Evolutionary conservation across 2,113 vertebrate species (phyloP).

Genomic region (Tragelaphus scriptus): DNA sequence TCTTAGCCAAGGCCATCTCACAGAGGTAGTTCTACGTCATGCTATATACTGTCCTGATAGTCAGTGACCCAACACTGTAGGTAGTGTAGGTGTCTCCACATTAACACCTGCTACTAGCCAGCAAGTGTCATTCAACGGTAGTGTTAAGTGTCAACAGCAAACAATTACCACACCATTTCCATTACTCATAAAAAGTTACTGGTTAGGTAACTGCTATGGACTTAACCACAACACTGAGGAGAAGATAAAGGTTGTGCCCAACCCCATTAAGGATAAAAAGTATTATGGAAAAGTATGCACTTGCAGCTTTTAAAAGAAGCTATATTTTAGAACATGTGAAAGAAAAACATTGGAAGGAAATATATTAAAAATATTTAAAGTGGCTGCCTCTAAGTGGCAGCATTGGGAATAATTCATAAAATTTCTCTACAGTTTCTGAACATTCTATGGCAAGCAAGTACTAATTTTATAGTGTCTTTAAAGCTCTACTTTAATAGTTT

Average conservation of each 20-base stretch:
- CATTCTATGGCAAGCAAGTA: background rate
- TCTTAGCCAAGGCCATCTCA: background rate
- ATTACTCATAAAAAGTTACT: background rate
- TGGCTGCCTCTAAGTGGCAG: background rate
- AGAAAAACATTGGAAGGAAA: background rate
- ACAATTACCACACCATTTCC: background rate
- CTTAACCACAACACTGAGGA: background rate
- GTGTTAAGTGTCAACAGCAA: background rate
- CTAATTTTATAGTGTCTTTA: background rate
- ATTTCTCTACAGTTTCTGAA: background rate
- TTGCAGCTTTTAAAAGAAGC: background rate
- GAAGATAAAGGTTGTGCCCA: background rate
- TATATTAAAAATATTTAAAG: background rate
- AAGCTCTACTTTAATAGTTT: background rate
- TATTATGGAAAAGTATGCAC: background rate
- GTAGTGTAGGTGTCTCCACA: background rate
- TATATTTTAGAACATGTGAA: background rate
- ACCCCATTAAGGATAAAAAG: background rate
- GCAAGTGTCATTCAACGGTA: background rate
- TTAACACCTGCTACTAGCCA: background rate
- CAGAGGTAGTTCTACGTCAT: background rate
- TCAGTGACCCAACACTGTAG: background rate
- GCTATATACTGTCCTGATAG: background rate
- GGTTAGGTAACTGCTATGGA: background rate
- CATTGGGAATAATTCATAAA: background rate